These are phyloP conservation scores for Drosophila hamatofila DNA, from an alignment of 2,888 invertebrate species.

Conservation along the genomic window DNA sequence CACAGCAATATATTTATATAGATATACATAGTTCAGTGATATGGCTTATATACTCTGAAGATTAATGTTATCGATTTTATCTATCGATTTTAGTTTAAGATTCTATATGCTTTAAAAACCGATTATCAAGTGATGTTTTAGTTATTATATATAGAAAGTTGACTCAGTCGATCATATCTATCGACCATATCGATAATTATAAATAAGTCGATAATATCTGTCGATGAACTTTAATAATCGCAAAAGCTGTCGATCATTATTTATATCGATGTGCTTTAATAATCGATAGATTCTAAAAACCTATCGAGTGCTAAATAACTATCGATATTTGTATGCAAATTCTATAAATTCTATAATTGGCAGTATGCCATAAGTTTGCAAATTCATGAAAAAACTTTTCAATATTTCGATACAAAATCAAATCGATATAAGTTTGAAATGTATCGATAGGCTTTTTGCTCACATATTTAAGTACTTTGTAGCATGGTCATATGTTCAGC, in stretches of 20 bases:
- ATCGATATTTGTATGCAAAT: neutral
- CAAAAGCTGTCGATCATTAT: too few relatives aligned
- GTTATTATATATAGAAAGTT: too few relatives aligned
- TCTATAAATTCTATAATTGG: too few relatives aligned
- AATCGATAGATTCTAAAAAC: neutral
- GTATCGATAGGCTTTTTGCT: neutral
- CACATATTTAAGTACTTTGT: neutral
- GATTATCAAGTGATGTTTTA: neutral
- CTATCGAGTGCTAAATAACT: neutral
- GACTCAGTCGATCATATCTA: too few relatives aligned
- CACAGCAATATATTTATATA: too few relatives aligned
- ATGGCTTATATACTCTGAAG: neutral
- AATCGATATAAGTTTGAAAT: neutral
- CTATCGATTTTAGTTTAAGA: neutral
- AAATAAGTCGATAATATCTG: too few relatives aligned
- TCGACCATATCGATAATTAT: too few relatives aligned
- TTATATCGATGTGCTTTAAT: neutral
- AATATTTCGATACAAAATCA: neutral
- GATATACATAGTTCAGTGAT: neutral
- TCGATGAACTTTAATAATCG: too few relatives aligned
- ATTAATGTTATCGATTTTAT: neutral
- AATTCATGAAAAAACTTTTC: accelerated
- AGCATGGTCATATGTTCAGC: too few relatives aligned
- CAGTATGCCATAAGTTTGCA: too few relatives aligned
- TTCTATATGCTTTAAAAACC: neutral